Conservation (phyloP, 2,113 vertebrate genomes). For the Talpa occidentalis region DNA sequence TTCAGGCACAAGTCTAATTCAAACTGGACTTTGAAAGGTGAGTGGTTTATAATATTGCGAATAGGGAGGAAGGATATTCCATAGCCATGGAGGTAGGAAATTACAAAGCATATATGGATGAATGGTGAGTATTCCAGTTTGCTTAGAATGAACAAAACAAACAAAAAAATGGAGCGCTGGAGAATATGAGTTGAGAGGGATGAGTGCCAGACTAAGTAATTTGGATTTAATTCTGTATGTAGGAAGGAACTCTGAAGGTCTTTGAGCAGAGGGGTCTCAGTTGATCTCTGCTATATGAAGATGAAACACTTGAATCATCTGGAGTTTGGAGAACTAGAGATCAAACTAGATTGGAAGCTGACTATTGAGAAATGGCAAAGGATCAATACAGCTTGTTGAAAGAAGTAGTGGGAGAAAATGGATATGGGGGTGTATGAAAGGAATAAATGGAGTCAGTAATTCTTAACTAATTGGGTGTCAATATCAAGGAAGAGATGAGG, state of each 20-base stretch:
- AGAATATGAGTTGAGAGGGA: not conserved
- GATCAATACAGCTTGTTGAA: not conserved
- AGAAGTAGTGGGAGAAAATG: not conserved
- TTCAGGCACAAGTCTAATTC: not conserved
- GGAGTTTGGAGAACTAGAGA: not conserved
- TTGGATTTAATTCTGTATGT: not conserved
- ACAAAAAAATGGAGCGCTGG: not conserved
- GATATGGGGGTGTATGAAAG: not conserved
- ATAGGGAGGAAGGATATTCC: not conserved
- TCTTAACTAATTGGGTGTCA: not conserved
- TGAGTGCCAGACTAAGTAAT: not conserved
- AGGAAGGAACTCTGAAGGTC: not conserved
- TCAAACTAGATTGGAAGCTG: not conserved
- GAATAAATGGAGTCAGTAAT: not conserved
- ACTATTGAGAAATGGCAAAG: not conserved
- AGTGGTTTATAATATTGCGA: not conserved
- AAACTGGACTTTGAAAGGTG: not conserved
- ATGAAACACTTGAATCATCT: not conserved
- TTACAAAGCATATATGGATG: not conserved
- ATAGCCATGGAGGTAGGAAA: not conserved
- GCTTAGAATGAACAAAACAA: not conserved
- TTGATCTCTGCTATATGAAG: not conserved
- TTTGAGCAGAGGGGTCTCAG: not conserved
- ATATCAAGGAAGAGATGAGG: not conserved
- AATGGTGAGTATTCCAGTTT: not conserved